A percentile compares a stretch with the other conserved stretches of the same genome.
Conservation (phyloP, 2,113 vertebrate genomes). For the Ascaphus truei region DNA sequence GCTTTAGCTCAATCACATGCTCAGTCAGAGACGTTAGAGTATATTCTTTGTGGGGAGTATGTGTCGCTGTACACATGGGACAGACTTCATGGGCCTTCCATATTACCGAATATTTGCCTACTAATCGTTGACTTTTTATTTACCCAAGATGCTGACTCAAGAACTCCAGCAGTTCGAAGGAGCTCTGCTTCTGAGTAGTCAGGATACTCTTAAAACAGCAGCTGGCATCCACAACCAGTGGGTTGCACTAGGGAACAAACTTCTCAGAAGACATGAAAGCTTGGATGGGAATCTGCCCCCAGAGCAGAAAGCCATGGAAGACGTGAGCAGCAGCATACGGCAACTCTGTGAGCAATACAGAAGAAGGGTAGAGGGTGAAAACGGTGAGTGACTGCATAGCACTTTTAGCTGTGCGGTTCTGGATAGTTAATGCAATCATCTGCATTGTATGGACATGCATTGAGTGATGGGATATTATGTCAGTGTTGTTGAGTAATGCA, state of each 20-base stretch:
- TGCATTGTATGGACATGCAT: too few species aligned
- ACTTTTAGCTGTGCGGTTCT: background rate
- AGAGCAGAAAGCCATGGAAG: constrained; percentile 45
- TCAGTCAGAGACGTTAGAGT: too few species aligned
- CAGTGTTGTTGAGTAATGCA: too few species aligned
- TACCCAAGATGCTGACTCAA: constrained; percentile 63
- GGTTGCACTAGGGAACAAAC: constrained; percentile 52
- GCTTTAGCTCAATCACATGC: too few species aligned
- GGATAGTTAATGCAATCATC: too few species aligned
- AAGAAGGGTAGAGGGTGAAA: constrained; percentile 59
- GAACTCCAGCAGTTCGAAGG: constrained; percentile 58
- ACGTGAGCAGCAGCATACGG: constrained; percentile 45
- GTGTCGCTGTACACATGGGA: too few species aligned
- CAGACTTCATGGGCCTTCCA: too few species aligned
- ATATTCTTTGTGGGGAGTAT: too few species aligned
- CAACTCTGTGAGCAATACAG: constrained; percentile 58
- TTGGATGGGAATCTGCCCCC: constrained; percentile 44
- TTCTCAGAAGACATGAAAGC: constrained; percentile 65
- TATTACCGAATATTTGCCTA: too few species aligned
- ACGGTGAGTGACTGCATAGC: constrained; percentile 56
- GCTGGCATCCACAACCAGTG: constrained; percentile 60
- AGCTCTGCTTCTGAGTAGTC: constrained; percentile 52
- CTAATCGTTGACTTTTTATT: too few species aligned
- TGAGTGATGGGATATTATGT: too few species aligned
- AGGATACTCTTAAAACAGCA: constrained; percentile 58